Evolutionary conservation across 2,888 invertebrate species (phyloP).

Genomic region (Scelioninae gen. 1): DNA sequence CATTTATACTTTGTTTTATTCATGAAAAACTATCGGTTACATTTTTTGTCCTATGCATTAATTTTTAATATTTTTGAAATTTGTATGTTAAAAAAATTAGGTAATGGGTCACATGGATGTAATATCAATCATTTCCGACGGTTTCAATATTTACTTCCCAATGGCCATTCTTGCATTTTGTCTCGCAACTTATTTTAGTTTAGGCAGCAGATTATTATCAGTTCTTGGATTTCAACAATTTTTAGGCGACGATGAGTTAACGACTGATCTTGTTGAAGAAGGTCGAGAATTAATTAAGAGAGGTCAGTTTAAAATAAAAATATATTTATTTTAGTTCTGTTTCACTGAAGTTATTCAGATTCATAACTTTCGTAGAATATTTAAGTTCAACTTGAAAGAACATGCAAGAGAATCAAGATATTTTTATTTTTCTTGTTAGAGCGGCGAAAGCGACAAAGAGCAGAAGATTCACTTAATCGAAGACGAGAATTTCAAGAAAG

Average conservation of each 20-base stretch:
- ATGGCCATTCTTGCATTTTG: conserved; percentile 97
- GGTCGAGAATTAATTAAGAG: conserved; percentile 95
- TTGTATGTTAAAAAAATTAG: conserved; percentile 82
- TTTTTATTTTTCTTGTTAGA: conserved; percentile 86
- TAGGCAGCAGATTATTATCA: conserved; percentile 95
- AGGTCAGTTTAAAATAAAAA: conserved; percentile 85
- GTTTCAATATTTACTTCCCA: conserved; percentile 99
- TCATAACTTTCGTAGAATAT: too few species aligned
- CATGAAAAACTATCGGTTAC: neutral
- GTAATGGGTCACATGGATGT: conserved; percentile 99
- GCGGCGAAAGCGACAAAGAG: conserved; percentile 91
- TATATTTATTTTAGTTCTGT: neutral
- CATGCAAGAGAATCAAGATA: too few species aligned
- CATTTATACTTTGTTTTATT: conserved; percentile 87
- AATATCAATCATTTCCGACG: conserved; percentile 97
- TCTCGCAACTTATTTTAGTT: conserved; percentile 95
- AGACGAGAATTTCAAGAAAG: conserved; percentile 90
- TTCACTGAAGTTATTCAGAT: neutral
- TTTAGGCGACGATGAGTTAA: conserved; percentile 96
- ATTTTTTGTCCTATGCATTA: neutral
- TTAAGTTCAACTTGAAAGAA: too few species aligned
- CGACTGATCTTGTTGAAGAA: conserved; percentile 96
- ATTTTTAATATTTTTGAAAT: conserved; percentile 50
- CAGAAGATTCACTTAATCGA: conserved; percentile 91
- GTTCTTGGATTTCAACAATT: conserved; percentile 98